Base-by-base conservation (phyloP, 2,888 invertebrate genomes). In the Thymelicus sylvestris region DNA sequence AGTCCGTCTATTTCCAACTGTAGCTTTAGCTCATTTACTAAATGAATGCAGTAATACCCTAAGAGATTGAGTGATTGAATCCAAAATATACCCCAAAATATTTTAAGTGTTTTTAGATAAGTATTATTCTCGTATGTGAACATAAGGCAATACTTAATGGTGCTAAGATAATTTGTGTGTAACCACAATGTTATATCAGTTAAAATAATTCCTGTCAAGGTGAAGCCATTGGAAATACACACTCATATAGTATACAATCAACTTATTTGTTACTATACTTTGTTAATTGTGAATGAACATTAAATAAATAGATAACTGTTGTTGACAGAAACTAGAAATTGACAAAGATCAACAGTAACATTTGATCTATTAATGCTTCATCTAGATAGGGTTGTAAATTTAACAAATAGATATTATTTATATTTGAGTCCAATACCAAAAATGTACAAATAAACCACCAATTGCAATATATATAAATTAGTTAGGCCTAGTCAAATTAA, bases 391-490 rank as follows among this genome's bases (percentile, higher is more conserved):
- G 7, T 39, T 10, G 7, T 50, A 62, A 47, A 15, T 50, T 31
- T 31, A 60, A 73, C 76, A 77, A 59, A 75, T 76, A 75, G 57
- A 71, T 76, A 55, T 76, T 76, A 77, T 79, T 75, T 80, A 78
- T 81, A 80, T 82, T 83, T 80, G 82, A 85, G 81, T 87, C 83
- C 78, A 83, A 91, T 90, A 86, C 92, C 92, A 92, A 92, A 91
- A 90, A 91, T 87, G 75, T 84, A 82, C 81, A 78, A 84, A 80
- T 86, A 86, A 86, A 90, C 92, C 92, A 92, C 92, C 92, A 91
- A 92, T 86, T 77, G 76, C 84, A 85, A 79, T 81, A 80, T 80
- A 78, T 82, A 79, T 80, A 82, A 79, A 79, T 84, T 82, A 86
- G 81, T 83, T 89, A 88, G 87, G 83, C 82, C 89, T 92, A 92